These are phyloP conservation scores for Neopipo cinnamomea DNA, from an alignment of 2,113 vertebrate genomes.

Conservation along the genomic window DNA sequence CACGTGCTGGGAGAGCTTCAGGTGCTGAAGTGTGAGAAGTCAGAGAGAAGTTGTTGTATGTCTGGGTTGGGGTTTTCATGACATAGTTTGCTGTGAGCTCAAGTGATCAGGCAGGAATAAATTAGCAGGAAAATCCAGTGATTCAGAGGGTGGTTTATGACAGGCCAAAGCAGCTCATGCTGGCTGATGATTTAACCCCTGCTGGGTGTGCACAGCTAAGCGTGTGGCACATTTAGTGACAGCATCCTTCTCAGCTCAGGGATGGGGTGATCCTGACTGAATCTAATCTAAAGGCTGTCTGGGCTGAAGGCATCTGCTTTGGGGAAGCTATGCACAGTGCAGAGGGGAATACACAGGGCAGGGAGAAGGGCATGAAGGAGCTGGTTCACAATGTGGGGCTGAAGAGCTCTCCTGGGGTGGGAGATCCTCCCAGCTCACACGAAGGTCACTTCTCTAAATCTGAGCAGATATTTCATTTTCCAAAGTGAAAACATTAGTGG, in stretches of 20 bases:
- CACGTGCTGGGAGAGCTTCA: neutral
- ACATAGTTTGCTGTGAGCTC: neutral
- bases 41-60: neutral
- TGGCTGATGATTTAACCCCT: neutral
- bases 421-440: neutral
- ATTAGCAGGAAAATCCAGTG: slow-evolving; percentile 12
- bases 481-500: neutral
- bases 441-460: neutral
- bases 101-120: slow-evolving; percentile 23
- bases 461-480: neutral
- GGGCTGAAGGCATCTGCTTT: neutral
- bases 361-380: neutral
- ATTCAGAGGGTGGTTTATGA: slow-evolving; percentile 8
- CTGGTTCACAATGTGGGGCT: neutral
- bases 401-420: neutral
- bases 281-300: neutral
- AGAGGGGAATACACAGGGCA: neutral
- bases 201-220: neutral
- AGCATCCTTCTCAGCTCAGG: neutral
- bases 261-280: neutral
- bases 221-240: neutral
- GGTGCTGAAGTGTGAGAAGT: neutral
- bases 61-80: neutral
- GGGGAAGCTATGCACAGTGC: neutral
- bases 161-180: neutral